Evolutionary conservation across 2,113 vertebrate genomes (phyloP).

Genomic region (Pelmatolapia mariae): DNA sequence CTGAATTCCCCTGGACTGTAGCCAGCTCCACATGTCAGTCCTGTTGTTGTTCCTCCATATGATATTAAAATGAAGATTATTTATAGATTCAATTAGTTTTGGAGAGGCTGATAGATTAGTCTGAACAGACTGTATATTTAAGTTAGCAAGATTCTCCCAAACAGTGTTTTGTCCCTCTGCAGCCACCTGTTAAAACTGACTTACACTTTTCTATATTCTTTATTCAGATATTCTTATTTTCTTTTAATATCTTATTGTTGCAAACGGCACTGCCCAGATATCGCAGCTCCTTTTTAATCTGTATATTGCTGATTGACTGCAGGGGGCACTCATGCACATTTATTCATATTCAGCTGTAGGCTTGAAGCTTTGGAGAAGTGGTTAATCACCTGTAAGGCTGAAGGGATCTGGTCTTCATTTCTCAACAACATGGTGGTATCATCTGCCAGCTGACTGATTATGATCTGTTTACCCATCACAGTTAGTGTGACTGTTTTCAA

Average conservation of each 20-base stretch:
- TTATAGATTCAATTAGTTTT: not conserved
- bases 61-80: not conserved
- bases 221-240: not conserved
- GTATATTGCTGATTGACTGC: not conserved
- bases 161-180: not conserved
- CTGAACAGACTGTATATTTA: not conserved
- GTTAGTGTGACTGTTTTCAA: not conserved
- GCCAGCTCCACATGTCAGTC: not conserved
- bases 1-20: fast-evolving
- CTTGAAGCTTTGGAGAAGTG: not conserved
- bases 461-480: not conserved
- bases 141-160: not conserved
- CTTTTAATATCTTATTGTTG: not conserved
- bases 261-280: not conserved
- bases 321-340: not conserved
- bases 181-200: not conserved
- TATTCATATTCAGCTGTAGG: not conserved
- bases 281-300: not conserved
- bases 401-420: not conserved
- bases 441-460: not conserved
- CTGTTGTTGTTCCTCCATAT: not conserved
- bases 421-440: fast-evolving
- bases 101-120: not conserved
- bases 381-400: not conserved
- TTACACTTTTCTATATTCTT: not conserved